These are phyloP conservation scores for Augiades crinisus DNA, from an alignment of 2,888 invertebrate species.

Conservation along the genomic window DNA sequence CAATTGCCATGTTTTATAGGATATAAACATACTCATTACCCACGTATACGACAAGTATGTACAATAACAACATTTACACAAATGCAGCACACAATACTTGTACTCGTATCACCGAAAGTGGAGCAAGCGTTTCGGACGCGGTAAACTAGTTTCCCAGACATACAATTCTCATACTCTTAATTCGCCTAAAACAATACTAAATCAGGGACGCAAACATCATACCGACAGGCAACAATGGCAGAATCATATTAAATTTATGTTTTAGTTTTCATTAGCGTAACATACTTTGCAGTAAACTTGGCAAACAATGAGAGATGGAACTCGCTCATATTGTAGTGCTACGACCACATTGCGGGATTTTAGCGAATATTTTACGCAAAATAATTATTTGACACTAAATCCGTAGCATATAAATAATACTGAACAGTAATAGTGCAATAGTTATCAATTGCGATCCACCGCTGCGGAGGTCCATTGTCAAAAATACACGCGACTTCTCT, in stretches of 20 bases:
- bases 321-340: conserved; percentile 17
- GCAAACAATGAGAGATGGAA: conserved; percentile 30
- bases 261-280: conserved; percentile 23
- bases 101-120: not conserved
- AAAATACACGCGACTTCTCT: too few relatives aligned
- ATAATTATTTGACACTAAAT: too few relatives aligned
- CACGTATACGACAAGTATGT: too few relatives aligned
- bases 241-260: conserved; percentile 21
- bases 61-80: too few relatives aligned
- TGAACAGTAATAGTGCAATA: too few relatives aligned
- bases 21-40: too few relatives aligned
- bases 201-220: conserved; percentile 16
- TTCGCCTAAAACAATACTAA: conserved; percentile 16
- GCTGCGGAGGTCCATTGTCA: too few relatives aligned
- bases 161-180: conserved; percentile 18
- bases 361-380: not conserved
- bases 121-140: not conserved
- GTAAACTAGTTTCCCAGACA: conserved; percentile 6
- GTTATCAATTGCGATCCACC: too few relatives aligned
- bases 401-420: too few relatives aligned
- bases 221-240: conserved; percentile 12
- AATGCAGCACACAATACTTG: too few relatives aligned
- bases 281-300: conserved; percentile 25
- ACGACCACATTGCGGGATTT: not conserved
- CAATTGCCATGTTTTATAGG: too few relatives aligned